These are phyloP conservation scores for Phaonia tiefii DNA, from an alignment of 2,888 invertebrate genomes.

Conservation along the genomic window DNA sequence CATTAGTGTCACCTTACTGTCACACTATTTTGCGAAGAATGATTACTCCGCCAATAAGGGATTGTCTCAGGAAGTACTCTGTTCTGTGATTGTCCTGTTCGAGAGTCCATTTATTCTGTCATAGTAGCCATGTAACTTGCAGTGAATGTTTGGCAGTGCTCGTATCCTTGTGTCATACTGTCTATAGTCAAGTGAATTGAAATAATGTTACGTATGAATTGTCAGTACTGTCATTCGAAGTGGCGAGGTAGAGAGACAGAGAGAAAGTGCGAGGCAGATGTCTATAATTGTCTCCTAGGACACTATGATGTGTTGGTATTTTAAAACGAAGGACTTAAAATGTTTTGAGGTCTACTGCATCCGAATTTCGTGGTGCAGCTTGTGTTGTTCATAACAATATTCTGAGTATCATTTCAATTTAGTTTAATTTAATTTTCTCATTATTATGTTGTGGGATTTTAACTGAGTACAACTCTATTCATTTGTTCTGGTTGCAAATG, in stretches of 20 bases:
- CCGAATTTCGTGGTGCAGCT: neutral
- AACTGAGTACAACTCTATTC: neutral
- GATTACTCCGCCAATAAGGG: neutral
- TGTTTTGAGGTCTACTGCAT: neutral
- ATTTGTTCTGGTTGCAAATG: neutral
- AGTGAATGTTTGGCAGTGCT: no score
- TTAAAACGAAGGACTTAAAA: neutral
- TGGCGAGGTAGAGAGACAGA: no score
- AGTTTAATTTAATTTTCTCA: constrained; percentile 12
- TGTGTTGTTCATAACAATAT: neutral
- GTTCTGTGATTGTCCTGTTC: neutral
- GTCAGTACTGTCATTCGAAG: neutral
- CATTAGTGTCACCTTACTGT: constrained; percentile 37
- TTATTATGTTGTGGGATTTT: constrained; percentile 4
- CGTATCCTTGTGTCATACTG: neutral
- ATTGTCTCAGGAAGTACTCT: neutral
- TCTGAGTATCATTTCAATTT: neutral
- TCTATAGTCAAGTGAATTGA: neutral
- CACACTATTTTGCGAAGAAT: constrained; percentile 6
- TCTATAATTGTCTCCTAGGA: neutral
- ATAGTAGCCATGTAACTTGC: no score
- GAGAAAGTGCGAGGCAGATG: neutral
- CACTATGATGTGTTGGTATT: no score
- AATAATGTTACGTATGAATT: constrained; percentile 23
- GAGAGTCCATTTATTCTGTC: no score